Percentiles rank a stretch among this genome's conserved stretches.
phyloP scores from a whole-genome alignment of 2,797 vertebrate genomes.

The Oceanodroma leucorhoa region DNA sequence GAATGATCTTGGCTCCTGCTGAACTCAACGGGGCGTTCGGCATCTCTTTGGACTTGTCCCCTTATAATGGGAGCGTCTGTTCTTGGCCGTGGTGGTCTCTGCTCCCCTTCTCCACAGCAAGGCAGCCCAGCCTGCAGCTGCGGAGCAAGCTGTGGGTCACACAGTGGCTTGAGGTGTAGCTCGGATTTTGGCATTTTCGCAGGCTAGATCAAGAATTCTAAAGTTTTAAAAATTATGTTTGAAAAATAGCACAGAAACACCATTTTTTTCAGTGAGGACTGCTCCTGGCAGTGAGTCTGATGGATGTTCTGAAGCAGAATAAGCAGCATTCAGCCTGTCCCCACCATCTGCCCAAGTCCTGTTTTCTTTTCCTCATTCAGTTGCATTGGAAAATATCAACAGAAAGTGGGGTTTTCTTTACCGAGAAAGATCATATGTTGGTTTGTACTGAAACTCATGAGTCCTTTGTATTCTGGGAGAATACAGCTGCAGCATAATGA shows the following conservation, averaged over 20 bases:
- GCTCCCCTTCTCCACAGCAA: accelerated
- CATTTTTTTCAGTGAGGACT: neutral
- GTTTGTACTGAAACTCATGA: neutral
- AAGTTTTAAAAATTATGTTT: neutral
- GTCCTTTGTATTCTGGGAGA: constrained; percentile 7
- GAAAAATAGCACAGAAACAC: constrained; percentile 8
- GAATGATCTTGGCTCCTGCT: neutral
- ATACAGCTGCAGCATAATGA: constrained; percentile 1
- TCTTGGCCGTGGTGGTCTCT: neutral
- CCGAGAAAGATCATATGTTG: neutral
- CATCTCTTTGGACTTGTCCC: neutral
- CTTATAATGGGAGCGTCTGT: neutral
- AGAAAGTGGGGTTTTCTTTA: constrained; percentile 28
- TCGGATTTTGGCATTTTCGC: neutral
- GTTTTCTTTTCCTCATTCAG: constrained; percentile 23
- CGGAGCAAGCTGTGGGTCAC: neutral
- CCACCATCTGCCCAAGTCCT: constrained; percentile 1
- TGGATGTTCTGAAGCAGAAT: constrained; percentile 3
- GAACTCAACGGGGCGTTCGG: neutral
- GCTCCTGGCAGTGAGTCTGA: constrained; percentile 2
- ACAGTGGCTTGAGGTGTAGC: neutral
- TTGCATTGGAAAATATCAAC: constrained; percentile 35
- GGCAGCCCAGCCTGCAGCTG: neutral
- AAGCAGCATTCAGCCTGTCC: neutral
- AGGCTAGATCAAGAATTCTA: neutral